These are phyloP conservation scores for Oreochromis tanganicae DNA, from an alignment of 2,113 vertebrate species.

Conservation along the genomic window DNA sequence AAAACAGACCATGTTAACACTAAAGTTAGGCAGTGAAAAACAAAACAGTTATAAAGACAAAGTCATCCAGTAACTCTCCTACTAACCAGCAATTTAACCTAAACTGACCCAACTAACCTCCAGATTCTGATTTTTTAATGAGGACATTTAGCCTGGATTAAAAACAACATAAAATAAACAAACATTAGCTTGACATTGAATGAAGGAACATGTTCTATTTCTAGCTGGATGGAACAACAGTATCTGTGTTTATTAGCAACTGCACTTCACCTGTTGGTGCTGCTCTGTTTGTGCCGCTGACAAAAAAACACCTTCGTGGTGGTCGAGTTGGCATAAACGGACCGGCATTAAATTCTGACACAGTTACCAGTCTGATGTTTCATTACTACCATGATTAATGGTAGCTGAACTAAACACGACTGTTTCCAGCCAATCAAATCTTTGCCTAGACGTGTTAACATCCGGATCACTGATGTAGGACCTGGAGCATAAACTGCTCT, in stretches of 20 bases:
- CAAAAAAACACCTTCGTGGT: not conserved
- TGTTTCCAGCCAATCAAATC: not conserved
- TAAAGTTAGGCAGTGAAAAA: not conserved
- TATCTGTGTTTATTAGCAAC: slow-evolving; percentile 29
- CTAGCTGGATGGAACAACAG: not conserved
- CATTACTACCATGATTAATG: not conserved
- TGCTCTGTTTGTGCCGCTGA: not conserved
- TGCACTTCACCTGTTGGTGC: not conserved
- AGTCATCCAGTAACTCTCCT: not conserved
- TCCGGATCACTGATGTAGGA: not conserved
- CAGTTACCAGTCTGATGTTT: not conserved
- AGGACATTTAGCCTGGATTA: not conserved
- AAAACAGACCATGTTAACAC: not conserved
- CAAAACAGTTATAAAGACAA: not conserved
- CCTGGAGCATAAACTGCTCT: not conserved
- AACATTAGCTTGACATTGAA: not conserved
- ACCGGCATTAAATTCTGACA: not conserved
- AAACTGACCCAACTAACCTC: not conserved
- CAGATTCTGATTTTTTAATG: not conserved
- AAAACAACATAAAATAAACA: not conserved
- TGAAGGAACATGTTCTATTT: not conserved
- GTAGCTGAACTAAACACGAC: not conserved
- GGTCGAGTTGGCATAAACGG: not conserved
- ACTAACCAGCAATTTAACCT: not conserved
- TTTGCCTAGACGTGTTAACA: not conserved